These are phyloP conservation scores for Chrysogorgia sp. DNA, from an alignment of 92 coral and sea anemone genomes.

Conservation along the genomic window DNA sequence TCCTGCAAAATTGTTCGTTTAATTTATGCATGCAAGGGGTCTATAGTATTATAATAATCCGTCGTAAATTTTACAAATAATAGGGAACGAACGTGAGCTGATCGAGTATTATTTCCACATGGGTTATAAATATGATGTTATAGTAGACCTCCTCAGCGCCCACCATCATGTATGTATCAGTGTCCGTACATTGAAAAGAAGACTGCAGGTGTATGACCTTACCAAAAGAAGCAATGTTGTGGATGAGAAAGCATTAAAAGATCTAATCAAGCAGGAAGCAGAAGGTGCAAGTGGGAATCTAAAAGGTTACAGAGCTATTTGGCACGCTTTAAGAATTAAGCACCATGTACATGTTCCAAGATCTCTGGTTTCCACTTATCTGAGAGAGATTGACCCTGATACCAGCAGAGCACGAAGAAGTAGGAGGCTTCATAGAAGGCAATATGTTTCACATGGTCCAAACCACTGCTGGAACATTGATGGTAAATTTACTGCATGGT, in stretches of 20 bases:
- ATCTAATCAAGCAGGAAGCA: slow-evolving; percentile 53
- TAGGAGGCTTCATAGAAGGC: slow-evolving; percentile 9
- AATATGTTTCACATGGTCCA: slow-evolving; percentile 37
- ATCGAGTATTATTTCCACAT: slow-evolving; percentile 16
- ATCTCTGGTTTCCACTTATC: not conserved
- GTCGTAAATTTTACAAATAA: not conserved
- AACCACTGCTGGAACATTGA: slow-evolving; percentile 51
- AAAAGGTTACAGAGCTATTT: slow-evolving; percentile 65
- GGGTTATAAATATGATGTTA: slow-evolving; percentile 24
- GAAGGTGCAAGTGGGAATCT: slow-evolving; percentile 59
- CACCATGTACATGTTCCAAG: too few relatives aligned
- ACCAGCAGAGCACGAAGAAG: not conserved
- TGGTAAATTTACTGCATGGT: slow-evolving; percentile 1
- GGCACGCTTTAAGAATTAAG: slow-evolving; percentile 40
- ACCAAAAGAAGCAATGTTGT: slow-evolving; percentile 39
- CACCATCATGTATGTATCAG: slow-evolving; percentile 46
- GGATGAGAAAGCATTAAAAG: slow-evolving; percentile 44
- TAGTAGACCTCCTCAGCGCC: slow-evolving; percentile 23
- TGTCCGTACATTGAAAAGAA: slow-evolving; percentile 57
- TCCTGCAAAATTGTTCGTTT: too few relatives aligned
- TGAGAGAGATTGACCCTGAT: slow-evolving; percentile 10
- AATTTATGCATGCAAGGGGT: not conserved
- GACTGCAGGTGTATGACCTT: slow-evolving; percentile 53
- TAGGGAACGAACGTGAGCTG: slow-evolving; percentile 51
- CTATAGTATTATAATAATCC: not conserved